Base-by-base conservation (phyloP, 92 coral and sea anemone species). In the Epizoanthus ramosus region DNA sequence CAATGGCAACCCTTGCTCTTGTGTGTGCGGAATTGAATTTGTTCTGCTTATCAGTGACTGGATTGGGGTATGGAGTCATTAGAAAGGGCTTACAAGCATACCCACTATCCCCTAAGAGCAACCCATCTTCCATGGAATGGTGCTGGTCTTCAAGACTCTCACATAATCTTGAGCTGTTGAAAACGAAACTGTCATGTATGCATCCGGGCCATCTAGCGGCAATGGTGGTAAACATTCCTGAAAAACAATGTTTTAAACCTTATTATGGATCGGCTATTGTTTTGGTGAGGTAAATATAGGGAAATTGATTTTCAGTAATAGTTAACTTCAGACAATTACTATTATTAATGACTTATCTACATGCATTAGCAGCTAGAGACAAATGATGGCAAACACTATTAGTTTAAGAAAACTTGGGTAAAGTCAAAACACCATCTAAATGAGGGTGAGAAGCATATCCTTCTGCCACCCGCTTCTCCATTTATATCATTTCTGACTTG, bases 51-150 rank as follows among this genome's bases (percentile, higher is more conserved):
- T 86, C 85, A 52, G 83, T 86, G 79, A 28, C 45, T 33, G 91
- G 93, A 68, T 85, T 63, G 28, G 80, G 80, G 64, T 86, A 89
- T 60, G 93, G 89, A 19, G 95, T 89, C 87, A 92, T 89, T 45
- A 92, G 74, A 68, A 68, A 92, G 7, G 90, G 91, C 76, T 72
- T 86, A 71, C 90, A 85, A 50, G 81, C 86, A 83, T 86, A 84
- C 28, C 95, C 88, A 81, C 91, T 86, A 79, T 86, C 93, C 47
- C 92, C 95, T 31, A 90, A 43, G 45, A 85, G 85, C 77, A 91
- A 64, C 57, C 92, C 94, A 84, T 88, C 84, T 68, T 84, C 89
- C 24, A 87, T n/a, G 15, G 83, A 18, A 45, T 63, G 84, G 84
- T 83, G 79, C 69, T 84, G 41, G 12, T 67, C 63, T 61, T 90